Base-by-base conservation (phyloP, 2,797 vertebrate genomes). In the Gymnoscopelus braueri region DNA sequence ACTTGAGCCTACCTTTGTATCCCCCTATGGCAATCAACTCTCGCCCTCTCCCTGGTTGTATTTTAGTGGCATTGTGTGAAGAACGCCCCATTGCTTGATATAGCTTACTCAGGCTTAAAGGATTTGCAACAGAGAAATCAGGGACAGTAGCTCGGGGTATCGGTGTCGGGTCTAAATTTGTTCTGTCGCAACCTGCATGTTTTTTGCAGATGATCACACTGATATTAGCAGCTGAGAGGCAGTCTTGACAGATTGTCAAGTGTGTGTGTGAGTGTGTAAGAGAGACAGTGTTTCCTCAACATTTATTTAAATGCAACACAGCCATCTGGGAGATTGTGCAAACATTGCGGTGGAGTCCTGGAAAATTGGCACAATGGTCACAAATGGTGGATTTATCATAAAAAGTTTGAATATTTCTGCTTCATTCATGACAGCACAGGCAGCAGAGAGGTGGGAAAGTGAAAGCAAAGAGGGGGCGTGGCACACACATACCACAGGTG, bases 91-190 rank as follows among this genome's bases (percentile, higher is more conserved):
- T 55, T 64, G n/a, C 65, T 65, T 72, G 71, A 65, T 61, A 51
- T 12, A 48, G 54, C 77, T 71, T 60, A 54, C 19, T 44, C 12
- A 54, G 69, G 83, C 72, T 83, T 79, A 78, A 75, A 68, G 67
- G 77, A 65, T 80, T 71, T 35, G 7, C 50, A 68, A 29, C 56
- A 44, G 71, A 59, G 29, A 58, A 35, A 62, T 75, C 44, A 63
- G 63, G 67, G 56, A 83, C 65, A 64, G 68, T 23, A 68, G 71
- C 51, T 63, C 65, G 51, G 67, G 55, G 65, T 78, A 60, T 56
- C 67, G 26, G 26, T 63, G 84, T 63, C 69, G 23, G 63, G 54
- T 70, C 60, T 74, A 63, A 71, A 75, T 72, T 72, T 64, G 68
- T 69, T 67, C 57, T 65, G 39, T 66, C 59, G 52, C 53, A 75